These are phyloP conservation scores for Macquaria ambigua DNA, from an alignment of 2,113 vertebrate species.

Conservation along the genomic window DNA sequence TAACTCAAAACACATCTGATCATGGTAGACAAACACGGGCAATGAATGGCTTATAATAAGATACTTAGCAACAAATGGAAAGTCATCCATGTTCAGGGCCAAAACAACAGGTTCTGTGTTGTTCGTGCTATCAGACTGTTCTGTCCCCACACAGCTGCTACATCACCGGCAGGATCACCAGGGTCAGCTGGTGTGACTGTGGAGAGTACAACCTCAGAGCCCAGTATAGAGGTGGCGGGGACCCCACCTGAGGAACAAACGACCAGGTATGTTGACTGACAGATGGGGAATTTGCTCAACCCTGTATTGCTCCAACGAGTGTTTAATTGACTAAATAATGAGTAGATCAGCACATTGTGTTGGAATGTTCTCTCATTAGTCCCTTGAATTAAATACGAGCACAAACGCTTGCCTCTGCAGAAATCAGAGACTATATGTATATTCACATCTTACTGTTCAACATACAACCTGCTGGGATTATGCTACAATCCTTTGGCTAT, in stretches of 20 bases:
- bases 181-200: constrained; percentile 79
- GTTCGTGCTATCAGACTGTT: constrained; percentile 31
- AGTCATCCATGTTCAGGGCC: constrained; percentile 3
- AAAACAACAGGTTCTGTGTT: constrained; percentile 23
- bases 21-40: neutral
- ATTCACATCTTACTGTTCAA: neutral
- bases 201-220: constrained; percentile 78
- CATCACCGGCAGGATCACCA: constrained; percentile 81
- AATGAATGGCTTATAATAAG: neutral
- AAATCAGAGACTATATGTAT: neutral
- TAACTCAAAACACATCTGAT: constrained; percentile 36
- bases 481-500: neutral
- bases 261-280: constrained; percentile 80
- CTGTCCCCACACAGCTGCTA: constrained; percentile 69
- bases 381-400: neutral
- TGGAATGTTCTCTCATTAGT: constrained; percentile 14
- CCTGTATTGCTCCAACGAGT: neutral
- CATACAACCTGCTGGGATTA: neutral
- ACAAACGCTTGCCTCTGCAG: constrained; percentile 11
- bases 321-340: constrained; percentile 19
- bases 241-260: constrained; percentile 84
- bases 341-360: constrained; percentile 13
- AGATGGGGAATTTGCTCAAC: neutral
- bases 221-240: constrained; percentile 77
- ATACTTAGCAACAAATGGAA: neutral